Evolutionary conservation across 2,888 invertebrate genomes (phyloP).

Genomic region (Metopia argyrocephala): DNA sequence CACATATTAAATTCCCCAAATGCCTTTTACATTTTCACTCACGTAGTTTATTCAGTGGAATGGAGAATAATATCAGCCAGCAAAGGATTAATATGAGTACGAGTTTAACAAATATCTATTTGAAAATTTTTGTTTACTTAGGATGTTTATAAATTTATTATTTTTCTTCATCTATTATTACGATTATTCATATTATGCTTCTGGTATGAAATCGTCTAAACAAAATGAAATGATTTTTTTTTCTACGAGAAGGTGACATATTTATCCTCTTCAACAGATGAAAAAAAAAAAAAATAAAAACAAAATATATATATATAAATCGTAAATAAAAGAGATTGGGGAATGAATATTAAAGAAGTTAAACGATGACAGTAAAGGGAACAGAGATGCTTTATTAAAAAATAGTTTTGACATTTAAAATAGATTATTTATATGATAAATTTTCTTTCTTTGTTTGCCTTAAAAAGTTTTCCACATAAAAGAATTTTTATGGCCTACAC

Average conservation of each 20-base stretch:
- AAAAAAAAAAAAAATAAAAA: slow-evolving; percentile 1
- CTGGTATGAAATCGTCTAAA: slow-evolving; percentile 7
- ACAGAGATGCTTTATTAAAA: slow-evolving; percentile 55
- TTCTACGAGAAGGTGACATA: slow-evolving; percentile 34
- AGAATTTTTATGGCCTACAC: no score
- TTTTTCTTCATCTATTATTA: slow-evolving; percentile 25
- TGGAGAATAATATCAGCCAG: slow-evolving; percentile 21
- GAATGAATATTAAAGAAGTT: slow-evolving; percentile 19
- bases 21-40: slow-evolving; percentile 9
- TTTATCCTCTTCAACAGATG: slow-evolving; percentile 34
- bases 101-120: slow-evolving; percentile 56
- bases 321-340: background rate
- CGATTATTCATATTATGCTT: background rate
- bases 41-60: background rate
- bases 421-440: slow-evolving; percentile 53
- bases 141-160: slow-evolving; percentile 36
- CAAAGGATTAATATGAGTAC: slow-evolving; percentile 58
- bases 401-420: slow-evolving; percentile 61
- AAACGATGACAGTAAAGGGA: slow-evolving; percentile 38
- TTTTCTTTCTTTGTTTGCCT: slow-evolving; percentile 28
- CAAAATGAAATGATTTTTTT: slow-evolving; percentile 49
- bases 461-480: no score
- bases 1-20: slow-evolving; percentile 58
- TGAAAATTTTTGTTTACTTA: slow-evolving; percentile 57
- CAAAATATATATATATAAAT: slow-evolving; percentile 1